Evolutionary conservation across 2,797 vertebrate genomes (phyloP).

Genomic region (Pampus argenteus): DNA sequence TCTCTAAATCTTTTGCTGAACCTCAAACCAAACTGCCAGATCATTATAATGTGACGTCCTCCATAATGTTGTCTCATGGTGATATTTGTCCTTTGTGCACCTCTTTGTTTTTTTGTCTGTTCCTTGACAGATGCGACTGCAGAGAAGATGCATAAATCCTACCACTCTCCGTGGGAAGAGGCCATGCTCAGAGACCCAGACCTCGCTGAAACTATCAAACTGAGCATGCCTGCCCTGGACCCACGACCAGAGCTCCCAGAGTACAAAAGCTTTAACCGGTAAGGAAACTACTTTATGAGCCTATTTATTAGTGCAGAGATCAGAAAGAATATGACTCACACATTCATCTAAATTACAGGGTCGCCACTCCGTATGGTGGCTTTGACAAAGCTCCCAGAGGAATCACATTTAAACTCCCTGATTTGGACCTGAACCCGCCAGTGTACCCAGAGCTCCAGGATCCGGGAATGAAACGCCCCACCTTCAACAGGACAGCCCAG

Average conservation of each 20-base stretch:
- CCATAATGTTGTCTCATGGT: not conserved
- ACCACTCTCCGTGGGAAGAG: constrained; percentile 97
- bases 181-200: constrained; percentile 92
- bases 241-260: constrained; percentile 87
- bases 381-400: constrained; percentile 94
- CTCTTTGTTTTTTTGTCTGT: constrained; percentile 61
- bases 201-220: constrained; percentile 90
- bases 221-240: constrained; percentile 87
- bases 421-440: constrained; percentile 88
- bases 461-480: constrained; percentile 87
- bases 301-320: not conserved
- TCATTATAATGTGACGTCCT: constrained; percentile 1
- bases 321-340: not conserved
- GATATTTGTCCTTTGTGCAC: not conserved
- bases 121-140: constrained; percentile 85
- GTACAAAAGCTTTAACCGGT: constrained; percentile 98
- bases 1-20: constrained; percentile 37
- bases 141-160: constrained; percentile 91
- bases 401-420: constrained; percentile 95
- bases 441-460: constrained; percentile 91
- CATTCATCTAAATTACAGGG: constrained; percentile 82
- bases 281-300: constrained; percentile 49
- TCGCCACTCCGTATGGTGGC: constrained; percentile 96
- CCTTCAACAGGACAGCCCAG: constrained; percentile 96
- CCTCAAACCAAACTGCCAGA: constrained; percentile 12